Conservation (phyloP, 2,797 vertebrate species). For the Tadarida brasiliensis region DNA sequence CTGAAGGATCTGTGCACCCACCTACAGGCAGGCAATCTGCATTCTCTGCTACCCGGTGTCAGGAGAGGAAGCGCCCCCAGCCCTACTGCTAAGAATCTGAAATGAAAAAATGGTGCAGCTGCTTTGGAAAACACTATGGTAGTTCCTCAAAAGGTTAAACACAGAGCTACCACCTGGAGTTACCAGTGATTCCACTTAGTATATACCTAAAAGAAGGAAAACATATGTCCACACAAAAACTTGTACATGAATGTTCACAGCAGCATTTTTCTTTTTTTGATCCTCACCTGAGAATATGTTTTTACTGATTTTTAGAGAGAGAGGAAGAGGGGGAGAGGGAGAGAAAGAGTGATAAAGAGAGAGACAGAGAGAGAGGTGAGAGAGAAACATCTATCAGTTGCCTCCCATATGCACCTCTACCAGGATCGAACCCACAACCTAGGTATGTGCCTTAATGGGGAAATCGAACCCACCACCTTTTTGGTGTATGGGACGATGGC, state of each 20-base stretch:
- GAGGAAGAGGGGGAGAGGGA: too few relatives aligned
- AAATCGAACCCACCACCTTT: neutral
- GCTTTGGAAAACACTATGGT: neutral
- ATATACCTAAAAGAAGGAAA: neutral
- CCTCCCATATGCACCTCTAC: neutral
- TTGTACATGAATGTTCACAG: accelerated
- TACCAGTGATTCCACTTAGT: neutral
- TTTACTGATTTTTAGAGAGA: neutral
- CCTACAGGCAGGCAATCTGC: neutral
- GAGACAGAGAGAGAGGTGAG: too few relatives aligned
- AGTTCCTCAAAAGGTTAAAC: neutral
- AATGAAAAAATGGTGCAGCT: accelerated
- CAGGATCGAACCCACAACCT: neutral
- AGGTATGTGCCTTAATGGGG: neutral
- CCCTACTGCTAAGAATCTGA: neutral
- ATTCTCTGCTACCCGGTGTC: neutral
- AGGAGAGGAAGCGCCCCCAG: neutral
- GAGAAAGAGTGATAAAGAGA: too few relatives aligned
- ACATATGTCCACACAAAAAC: neutral
- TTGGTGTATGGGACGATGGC: neutral
- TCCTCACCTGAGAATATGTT: neutral
- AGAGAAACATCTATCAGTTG: neutral
- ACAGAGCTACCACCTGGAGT: neutral
- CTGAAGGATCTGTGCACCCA: neutral
- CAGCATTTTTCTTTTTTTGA: neutral